Base-by-base conservation (phyloP, 1,140 invertebrate genomes). In the Orius insidiosus region DNA sequence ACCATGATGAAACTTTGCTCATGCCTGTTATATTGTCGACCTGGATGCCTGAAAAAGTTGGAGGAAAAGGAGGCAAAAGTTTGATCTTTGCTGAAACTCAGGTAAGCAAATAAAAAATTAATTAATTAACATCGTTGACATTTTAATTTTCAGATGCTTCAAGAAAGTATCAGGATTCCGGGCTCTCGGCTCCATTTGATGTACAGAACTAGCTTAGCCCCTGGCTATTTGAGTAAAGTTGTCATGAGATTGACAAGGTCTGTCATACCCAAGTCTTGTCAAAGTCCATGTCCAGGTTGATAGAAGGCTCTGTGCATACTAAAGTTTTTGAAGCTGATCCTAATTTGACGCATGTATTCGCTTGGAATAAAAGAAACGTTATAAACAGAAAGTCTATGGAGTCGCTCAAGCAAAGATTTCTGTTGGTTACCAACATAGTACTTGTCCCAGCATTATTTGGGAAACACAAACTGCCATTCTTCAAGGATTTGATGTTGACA, bases 341-440 rank as follows among this genome's bases (percentile, higher is more conserved):
- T 0, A 85, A 92, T 59, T 67, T 98, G 19, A 88, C 82, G 35
- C 90, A 95, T 62, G 88, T 85, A 0, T 97, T 93, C 60, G 84
- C 89, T 1, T 97, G 94, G 94, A 90, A 94, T 61, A 92, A 95
- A 60, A 68, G 86, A 45, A 97, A 98, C 63, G 89, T 94, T 97
- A 96, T 63, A 86, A 90, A 58, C 92, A 97, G 65, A 94, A 95
- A 66, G 78, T 90, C 0, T 90, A 90, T 57, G 87, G 86, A 0
- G 75, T 87, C 46, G 83, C 84, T 1, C 79, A 81, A 60, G 86
- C 86, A 0, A 76, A 80, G 55, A 79, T 86, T 13, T 85, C 80
- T 2, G 85, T 98, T 42, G 94, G 94, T 18, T 98, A 98, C 60
- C 82, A 97, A 63, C 94, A 97, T 59, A 75, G 74, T 9, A 79